A percentile compares a stretch with the other conserved stretches of the same genome.
phyloP scores from a whole-genome alignment of 2,113 vertebrate genomes.

The Urocitellus parryii region DNA sequence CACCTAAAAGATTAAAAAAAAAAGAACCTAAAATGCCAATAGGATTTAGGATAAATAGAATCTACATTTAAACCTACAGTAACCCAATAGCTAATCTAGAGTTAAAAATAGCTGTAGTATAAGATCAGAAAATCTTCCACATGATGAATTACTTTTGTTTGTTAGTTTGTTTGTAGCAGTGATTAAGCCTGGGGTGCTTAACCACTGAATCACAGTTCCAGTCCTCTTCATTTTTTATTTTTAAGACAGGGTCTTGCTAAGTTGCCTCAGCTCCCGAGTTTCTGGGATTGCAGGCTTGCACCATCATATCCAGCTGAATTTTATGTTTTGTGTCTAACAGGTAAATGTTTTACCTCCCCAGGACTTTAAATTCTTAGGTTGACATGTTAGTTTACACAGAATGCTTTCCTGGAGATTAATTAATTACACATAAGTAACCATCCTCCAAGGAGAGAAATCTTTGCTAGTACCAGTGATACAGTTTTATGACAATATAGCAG shows the following conservation, averaged over 20 bases:
- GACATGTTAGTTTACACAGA: neutral
- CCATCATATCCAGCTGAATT: too few species aligned
- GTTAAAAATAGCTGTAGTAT: neutral
- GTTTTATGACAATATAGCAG: neutral
- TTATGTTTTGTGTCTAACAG: neutral
- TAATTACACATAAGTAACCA: neutral
- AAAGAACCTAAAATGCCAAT: neutral
- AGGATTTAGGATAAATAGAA: neutral
- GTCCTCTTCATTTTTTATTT: too few species aligned
- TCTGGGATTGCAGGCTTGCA: too few species aligned
- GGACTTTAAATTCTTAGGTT: slow-evolving; percentile 3
- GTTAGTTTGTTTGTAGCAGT: too few species aligned
- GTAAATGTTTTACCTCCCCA: neutral
- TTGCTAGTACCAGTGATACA: neutral
- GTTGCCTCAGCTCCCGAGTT: too few species aligned
- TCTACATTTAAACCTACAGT: neutral
- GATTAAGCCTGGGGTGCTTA: too few species aligned
- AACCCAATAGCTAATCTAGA: neutral
- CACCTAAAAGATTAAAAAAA: too few species aligned
- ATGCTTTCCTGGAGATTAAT: neutral
- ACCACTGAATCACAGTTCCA: too few species aligned
- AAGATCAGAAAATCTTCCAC: neutral
- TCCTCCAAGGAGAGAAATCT: neutral
- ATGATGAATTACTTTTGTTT: neutral
- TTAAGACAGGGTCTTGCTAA: too few species aligned